These are phyloP conservation scores for Pygoscelis adeliae DNA, from an alignment of 2,113 vertebrate species.

Conservation along the genomic window DNA sequence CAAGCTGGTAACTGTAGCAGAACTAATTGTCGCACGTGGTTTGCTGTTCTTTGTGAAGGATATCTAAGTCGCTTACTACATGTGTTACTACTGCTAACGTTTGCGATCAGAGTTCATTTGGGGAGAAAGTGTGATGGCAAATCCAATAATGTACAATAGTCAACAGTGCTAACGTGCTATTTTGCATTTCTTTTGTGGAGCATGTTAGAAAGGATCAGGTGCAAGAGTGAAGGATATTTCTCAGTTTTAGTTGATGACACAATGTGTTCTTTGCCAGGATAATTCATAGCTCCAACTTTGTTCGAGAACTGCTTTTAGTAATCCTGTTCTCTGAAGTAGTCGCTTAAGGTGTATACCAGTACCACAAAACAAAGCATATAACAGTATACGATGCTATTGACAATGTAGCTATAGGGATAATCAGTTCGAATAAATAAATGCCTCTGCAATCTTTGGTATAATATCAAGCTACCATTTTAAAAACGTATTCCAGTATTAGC, in stretches of 20 bases:
- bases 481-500: background rate
- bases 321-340: background rate
- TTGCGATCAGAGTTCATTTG: background rate
- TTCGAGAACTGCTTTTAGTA: background rate
- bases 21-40: rapidly evolving
- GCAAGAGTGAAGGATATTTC: background rate
- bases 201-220: background rate
- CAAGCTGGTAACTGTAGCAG: background rate
- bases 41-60: background rate
- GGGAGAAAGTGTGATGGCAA: background rate
- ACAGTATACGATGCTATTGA: rapidly evolving
- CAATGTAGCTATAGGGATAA: background rate
- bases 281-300: background rate
- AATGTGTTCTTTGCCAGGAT: background rate
- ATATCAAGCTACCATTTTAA: background rate
- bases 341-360: background rate
- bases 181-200: background rate
- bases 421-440: background rate
- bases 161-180: background rate
- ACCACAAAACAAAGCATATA: background rate
- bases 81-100: rapidly evolving
- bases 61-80: rapidly evolving
- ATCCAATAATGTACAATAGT: background rate
- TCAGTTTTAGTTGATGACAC: background rate
- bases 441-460: background rate